A percentile compares a stretch with the other conserved stretches of the same genome.
phyloP scores from a whole-genome alignment of 2,797 vertebrate species.

The Onychomys leucogaster region DNA sequence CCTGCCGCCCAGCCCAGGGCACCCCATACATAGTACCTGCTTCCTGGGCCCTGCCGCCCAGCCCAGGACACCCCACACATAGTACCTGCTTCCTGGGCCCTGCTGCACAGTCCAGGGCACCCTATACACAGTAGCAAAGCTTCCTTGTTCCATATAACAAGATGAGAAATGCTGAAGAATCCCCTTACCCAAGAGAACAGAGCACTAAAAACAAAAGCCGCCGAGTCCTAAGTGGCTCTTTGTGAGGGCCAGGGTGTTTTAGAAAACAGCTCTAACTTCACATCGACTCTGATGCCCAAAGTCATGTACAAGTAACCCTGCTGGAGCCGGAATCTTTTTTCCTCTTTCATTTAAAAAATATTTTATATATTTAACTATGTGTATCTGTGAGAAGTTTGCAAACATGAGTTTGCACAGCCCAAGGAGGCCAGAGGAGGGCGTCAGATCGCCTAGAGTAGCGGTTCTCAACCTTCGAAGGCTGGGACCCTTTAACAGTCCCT shows the following conservation, averaged over 20 bases:
- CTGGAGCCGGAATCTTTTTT: neutral
- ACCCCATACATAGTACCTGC: no score
- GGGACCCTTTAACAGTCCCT: neutral
- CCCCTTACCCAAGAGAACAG: neutral
- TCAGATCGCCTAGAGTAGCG: neutral
- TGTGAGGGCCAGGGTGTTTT: neutral
- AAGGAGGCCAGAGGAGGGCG: neutral
- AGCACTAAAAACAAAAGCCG: neutral
- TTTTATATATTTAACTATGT: neutral
- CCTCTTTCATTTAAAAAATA: neutral
- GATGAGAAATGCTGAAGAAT: neutral
- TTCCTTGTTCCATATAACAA: neutral
- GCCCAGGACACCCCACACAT: no score
- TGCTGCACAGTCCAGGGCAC: no score
- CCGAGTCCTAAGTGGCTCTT: neutral
- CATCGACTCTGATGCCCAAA: neutral
- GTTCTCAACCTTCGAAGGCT: no score
- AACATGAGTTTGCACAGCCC: neutral
- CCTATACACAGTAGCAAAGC: neutral
- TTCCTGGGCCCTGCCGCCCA: neutral
- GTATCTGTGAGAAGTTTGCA: neutral
- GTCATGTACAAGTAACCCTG: neutral
- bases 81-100: no score
- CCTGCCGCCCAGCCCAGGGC: neutral
- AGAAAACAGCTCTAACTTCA: neutral